Evolutionary conservation across 1,140 invertebrate genomes (phyloP).

Genomic region (Littorina saxatilis): DNA sequence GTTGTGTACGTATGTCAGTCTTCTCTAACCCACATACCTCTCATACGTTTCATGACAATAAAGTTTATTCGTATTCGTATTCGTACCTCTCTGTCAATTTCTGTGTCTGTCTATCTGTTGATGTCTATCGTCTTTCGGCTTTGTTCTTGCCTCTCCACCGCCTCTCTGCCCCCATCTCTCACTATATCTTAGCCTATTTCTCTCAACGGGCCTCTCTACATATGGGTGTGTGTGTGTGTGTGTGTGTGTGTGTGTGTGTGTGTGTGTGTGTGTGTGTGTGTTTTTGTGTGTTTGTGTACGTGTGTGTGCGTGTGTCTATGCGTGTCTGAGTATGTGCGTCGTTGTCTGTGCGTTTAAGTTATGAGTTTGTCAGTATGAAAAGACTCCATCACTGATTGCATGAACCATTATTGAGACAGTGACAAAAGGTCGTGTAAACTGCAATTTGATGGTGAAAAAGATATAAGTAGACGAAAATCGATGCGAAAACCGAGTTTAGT

Average conservation of each 20-base stretch:
- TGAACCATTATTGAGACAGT: not conserved
- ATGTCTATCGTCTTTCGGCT: too few species aligned
- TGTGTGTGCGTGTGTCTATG: constrained; percentile 12
- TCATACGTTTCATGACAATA: too few species aligned
- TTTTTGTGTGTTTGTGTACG: not conserved
- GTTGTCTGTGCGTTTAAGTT: not conserved
- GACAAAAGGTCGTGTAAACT: not conserved
- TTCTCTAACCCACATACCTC: not conserved
- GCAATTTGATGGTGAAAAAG: not conserved
- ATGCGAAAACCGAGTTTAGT: too few species aligned
- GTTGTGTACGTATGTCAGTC: constrained; percentile 27
- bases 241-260: constrained; percentile 4
- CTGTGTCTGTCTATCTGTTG: not conserved
- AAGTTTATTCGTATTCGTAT: not conserved
- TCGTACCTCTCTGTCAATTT: not conserved
- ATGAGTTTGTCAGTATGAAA: too few species aligned
- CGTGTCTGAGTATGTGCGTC: not conserved
- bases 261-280: not conserved
- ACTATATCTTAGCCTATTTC: not conserved
- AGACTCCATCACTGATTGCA: too few species aligned
- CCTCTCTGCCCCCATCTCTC: constrained; percentile 3
- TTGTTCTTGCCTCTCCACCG: constrained; percentile 1
- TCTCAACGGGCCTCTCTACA: not conserved
- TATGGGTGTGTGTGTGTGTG: not conserved
- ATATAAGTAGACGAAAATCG: not conserved